Base-by-base conservation (phyloP, 2,888 invertebrate species). In the Syrphus vitripennis region DNA sequence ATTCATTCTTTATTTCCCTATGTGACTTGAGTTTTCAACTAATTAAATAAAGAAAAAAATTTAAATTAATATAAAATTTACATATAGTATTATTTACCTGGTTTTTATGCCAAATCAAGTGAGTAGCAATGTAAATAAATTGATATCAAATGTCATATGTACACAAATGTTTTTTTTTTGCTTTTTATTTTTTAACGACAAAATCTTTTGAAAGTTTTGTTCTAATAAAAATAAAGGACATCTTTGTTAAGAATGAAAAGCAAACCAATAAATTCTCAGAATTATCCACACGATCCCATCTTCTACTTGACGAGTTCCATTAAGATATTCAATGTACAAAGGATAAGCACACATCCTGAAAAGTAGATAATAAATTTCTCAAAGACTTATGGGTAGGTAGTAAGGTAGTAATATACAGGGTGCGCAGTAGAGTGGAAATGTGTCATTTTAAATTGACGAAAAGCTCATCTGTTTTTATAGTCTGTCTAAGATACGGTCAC, bases 271-370 rank as follows among this genome's bases (percentile, higher is more conserved):
- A 24, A 50, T 69, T 40, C 10, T 40, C 26, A 69, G 34, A 26
- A 69, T 53, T 53, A 50, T 69, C 69, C 21, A 53, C 16, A 21
- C 53, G 6, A 37, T 16, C 40, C 26, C 45, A 37, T 61, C 53
- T n/a, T 40, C 37, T 55, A 29, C 55, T 31, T 34, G 29, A 57
- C 21, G 34, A 59, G 29, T 37, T n/a, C 65, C 31, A 61, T 59
- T 71, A 72, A 61, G 48, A 57, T 50, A 61, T 45, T 34, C 75
- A 50, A 59, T 63, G 55, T 42, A 34, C 6, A 75, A 40, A 16
- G 59, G 53, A 84, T 84, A 84, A 75, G 71, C 75, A 75, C 65
- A 80, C 74, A 42, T 55, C 50, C 26, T 21, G 19, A 55, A 37
- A 19, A 45, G 19, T 9, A 61, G 83, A 79, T 79, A 79, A 69